Percentiles rank a stretch among this genome's conserved stretches.
Conservation (phyloP, 1,140 invertebrate species). For the Drosophila nikananu region DNA sequence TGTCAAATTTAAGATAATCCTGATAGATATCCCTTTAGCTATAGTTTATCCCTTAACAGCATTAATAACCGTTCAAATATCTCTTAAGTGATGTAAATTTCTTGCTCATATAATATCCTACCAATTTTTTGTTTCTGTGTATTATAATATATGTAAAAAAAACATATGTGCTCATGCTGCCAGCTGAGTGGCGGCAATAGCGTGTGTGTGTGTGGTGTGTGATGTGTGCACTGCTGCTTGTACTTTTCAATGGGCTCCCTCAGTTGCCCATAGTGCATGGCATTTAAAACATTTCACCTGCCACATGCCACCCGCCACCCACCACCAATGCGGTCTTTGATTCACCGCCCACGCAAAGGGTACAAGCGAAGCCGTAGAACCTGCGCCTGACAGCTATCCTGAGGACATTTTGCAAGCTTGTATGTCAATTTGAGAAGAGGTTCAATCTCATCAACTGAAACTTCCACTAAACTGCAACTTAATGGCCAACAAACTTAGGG, state of each 20-base stretch:
- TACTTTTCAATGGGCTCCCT: slow-evolving; percentile 38
- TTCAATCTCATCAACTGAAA: background rate
- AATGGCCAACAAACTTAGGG: background rate
- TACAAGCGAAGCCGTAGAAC: background rate
- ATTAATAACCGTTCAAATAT: too few relatives aligned
- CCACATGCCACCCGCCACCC: background rate
- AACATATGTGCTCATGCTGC: slow-evolving; percentile 7
- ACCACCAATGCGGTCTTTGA: slow-evolving; percentile 38
- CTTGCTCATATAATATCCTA: background rate
- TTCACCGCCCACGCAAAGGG: slow-evolving; percentile 29
- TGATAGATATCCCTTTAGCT: too few relatives aligned
- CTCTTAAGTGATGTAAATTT: background rate
- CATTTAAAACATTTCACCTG: slow-evolving; percentile 44
- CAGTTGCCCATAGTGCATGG: slow-evolving; percentile 17
- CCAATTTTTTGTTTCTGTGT: background rate
- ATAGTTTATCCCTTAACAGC: background rate
- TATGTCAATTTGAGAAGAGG: slow-evolving; percentile 5
- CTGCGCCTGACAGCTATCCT: slow-evolving; percentile 24
- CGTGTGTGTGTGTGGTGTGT: too few relatives aligned
- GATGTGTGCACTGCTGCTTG: slow-evolving; percentile 3
- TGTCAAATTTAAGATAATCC: too few relatives aligned
- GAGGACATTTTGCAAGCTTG: slow-evolving; percentile 18
- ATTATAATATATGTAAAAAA: slow-evolving; percentile 6
- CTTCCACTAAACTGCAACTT: slow-evolving; percentile 6
- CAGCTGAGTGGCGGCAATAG: slow-evolving; percentile 1